phyloP scores from a whole-genome alignment of 2,888 invertebrate species.

The Heliconius aoede region DNA sequence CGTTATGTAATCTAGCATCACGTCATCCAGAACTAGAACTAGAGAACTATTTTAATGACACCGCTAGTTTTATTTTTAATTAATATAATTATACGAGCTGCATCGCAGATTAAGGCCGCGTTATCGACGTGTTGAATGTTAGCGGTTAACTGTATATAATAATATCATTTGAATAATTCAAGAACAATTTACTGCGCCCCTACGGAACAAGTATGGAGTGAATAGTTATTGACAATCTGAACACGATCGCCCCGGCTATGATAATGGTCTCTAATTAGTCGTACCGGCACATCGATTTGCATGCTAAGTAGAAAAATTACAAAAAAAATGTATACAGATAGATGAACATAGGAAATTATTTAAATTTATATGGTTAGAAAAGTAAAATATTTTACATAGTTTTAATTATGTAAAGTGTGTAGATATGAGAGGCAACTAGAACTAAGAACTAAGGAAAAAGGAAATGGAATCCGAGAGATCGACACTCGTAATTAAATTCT shows the following conservation, averaged over 20 bases:
- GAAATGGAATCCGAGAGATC: constrained; percentile 41
- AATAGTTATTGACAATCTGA: constrained; percentile 58
- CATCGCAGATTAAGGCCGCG: constrained; percentile 36
- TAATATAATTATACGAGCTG: constrained; percentile 36
- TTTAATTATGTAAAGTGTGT: background rate
- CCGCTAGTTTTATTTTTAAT: constrained; percentile 31
- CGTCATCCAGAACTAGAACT: constrained; percentile 2
- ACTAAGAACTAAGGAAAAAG: constrained; percentile 36
- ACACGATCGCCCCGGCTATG: constrained; percentile 68
- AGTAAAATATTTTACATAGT: background rate
- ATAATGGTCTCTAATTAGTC: constrained; percentile 74
- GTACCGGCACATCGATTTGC: constrained; percentile 60
- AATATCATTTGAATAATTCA: constrained; percentile 61
- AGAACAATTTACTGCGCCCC: constrained; percentile 58
- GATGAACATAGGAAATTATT: background rate
- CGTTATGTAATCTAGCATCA: constrained; percentile 4
- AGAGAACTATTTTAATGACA: constrained; percentile 18
- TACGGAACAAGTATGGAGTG: constrained; percentile 59
- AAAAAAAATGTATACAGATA: constrained; percentile 36
- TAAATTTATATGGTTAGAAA: background rate
- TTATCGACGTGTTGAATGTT: constrained; percentile 33
- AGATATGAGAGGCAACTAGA: background rate
- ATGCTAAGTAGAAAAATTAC: constrained; percentile 60
- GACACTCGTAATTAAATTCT: constrained; percentile 40
- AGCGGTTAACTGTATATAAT: constrained; percentile 45